These are phyloP conservation scores for Alviniconcha strummeri DNA, from an alignment of 2,888 invertebrate genomes.

Conservation along the genomic window DNA sequence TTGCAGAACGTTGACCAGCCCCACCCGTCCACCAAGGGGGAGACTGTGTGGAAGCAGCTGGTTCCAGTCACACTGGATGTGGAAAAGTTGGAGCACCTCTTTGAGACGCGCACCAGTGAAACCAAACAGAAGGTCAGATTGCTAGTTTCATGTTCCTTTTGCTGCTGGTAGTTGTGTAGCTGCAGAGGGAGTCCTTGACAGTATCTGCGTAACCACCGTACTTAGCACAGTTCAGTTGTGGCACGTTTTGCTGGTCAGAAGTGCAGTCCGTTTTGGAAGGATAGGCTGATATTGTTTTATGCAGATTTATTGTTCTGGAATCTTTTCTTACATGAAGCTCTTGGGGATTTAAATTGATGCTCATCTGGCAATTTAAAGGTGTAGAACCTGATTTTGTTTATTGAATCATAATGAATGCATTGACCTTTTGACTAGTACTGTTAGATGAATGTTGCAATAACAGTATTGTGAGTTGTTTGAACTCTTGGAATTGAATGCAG, in stretches of 20 bases:
- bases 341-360: not conserved
- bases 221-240: no score
- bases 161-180: not conserved
- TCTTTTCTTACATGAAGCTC: not conserved
- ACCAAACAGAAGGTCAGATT: constrained; percentile 89
- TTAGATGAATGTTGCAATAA: no score
- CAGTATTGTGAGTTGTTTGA: no score
- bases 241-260: no score
- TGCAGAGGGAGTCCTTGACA: no score
- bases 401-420: no score
- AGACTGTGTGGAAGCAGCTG: constrained; percentile 70
- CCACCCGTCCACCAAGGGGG: constrained; percentile 57
- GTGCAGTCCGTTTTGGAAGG: not conserved
- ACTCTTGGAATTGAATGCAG: no score
- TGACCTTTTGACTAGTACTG: no score
- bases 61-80: constrained; percentile 88
- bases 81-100: constrained; percentile 94
- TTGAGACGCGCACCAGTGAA: constrained; percentile 97
- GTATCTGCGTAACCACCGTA: no score
- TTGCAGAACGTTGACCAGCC: constrained; percentile 72
- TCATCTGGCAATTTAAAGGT: no score
- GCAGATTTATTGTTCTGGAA: not conserved
- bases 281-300: not conserved
- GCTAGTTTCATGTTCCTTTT: not conserved
- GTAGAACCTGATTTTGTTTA: no score